Evolutionary conservation across 2,888 invertebrate genomes (phyloP).

Genomic region (Nomada lathburiana): DNA sequence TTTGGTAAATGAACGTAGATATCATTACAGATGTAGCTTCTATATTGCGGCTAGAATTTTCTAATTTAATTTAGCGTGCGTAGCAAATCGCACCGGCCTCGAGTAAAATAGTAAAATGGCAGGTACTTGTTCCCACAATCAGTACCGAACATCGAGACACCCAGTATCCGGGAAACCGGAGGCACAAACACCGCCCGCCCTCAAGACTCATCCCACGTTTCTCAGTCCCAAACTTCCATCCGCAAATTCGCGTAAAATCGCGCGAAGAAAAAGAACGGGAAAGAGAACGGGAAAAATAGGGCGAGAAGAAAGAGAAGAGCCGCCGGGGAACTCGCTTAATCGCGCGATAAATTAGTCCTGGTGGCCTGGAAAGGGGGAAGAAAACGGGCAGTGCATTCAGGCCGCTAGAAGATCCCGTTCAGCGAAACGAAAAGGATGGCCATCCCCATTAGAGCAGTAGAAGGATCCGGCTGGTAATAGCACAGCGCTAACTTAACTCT

Average conservation of each 20-base stretch:
- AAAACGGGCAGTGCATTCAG: conserved; percentile 32
- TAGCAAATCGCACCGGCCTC: no score
- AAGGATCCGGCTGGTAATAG: conserved; percentile 63
- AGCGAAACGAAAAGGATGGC: conserved; percentile 37
- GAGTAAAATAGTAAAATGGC: no score
- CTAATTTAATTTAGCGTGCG: no score
- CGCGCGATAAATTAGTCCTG: conserved; percentile 56
- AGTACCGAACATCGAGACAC: no score
- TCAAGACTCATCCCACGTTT: neutral
- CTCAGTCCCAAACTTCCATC: neutral
- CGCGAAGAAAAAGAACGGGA: neutral
- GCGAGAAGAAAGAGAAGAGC: neutral
- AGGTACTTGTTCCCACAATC: no score
- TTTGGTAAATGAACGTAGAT: no score
- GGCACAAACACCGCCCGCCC: neutral
- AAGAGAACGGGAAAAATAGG: no score
- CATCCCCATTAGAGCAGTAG: conserved; percentile 58
- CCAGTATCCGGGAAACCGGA: no score
- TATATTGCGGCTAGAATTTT: no score
- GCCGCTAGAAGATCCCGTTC: conserved; percentile 9
- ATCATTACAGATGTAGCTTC: no score
- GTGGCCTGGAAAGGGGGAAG: conserved; percentile 12
- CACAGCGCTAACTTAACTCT: conserved; percentile 57
- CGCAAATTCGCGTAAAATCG: conserved; percentile 15
- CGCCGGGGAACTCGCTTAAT: conserved; percentile 44